Conservation (phyloP, 2,797 vertebrate species). For the Cetoscarus ocellatus region DNA sequence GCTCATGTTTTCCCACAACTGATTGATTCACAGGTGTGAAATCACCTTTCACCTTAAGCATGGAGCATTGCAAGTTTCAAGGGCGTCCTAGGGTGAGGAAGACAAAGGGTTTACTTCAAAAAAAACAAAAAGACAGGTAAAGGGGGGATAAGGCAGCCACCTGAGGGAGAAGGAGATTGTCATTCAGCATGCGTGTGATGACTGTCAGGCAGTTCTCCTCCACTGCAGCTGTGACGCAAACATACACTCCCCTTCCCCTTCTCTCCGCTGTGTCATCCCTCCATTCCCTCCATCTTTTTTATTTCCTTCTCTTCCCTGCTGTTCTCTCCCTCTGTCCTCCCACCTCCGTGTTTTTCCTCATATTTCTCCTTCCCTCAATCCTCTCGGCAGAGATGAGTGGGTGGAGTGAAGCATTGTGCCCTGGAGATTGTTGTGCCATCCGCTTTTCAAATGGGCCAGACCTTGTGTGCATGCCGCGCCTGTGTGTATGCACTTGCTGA, state of each 20-base stretch:
- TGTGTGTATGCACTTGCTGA: slow-evolving; percentile 7
- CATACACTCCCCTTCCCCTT: slow-evolving; percentile 50
- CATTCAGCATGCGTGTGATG: slow-evolving; percentile 77
- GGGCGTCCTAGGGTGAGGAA: slow-evolving; percentile 39
- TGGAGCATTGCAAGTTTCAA: slow-evolving; percentile 54
- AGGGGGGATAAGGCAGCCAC: slow-evolving; percentile 44
- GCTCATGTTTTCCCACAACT: slow-evolving; percentile 27
- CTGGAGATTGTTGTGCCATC: slow-evolving; percentile 77
- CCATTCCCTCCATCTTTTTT: slow-evolving; percentile 28
- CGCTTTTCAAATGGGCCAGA: slow-evolving; percentile 52
- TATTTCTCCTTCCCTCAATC: slow-evolving; percentile 49
- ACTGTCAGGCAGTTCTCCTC: slow-evolving; percentile 77
- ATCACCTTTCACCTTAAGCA: not conserved
- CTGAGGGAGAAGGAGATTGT: slow-evolving; percentile 72
- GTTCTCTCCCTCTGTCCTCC: slow-evolving; percentile 38
- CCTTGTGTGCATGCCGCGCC: slow-evolving; percentile 19
- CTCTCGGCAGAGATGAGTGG: slow-evolving; percentile 76
- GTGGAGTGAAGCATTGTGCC: slow-evolving; percentile 75
- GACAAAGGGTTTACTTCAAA: slow-evolving; percentile 26
- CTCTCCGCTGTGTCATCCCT: slow-evolving; percentile 57
- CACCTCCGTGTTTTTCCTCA: slow-evolving; percentile 35
- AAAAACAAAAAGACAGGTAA: slow-evolving; percentile 7
- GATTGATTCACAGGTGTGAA: slow-evolving; percentile 46
- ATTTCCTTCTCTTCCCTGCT: slow-evolving; percentile 38
- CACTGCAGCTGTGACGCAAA: slow-evolving; percentile 79